These are phyloP conservation scores for Chrysomallon squamiferum DNA, from an alignment of 1,140 invertebrate genomes.

Conservation along the genomic window DNA sequence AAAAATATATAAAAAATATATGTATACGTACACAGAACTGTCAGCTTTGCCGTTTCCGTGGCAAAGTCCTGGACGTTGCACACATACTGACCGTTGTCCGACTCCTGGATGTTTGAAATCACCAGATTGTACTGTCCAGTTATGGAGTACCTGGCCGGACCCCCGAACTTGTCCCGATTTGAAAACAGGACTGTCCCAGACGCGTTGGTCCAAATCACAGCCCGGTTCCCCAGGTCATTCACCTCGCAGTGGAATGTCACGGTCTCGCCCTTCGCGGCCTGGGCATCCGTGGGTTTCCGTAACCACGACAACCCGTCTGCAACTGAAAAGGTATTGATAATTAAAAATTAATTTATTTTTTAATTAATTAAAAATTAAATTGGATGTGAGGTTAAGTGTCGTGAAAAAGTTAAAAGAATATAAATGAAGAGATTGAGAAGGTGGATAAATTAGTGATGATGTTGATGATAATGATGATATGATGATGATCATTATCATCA, in stretches of 20 bases:
- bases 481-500: too few species aligned
- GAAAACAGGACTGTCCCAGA: not conserved
- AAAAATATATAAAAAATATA: too few species aligned
- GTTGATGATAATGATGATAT: too few species aligned
- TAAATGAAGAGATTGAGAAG: too few species aligned
- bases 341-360: too few species aligned
- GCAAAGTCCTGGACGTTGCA: constrained; percentile 7
- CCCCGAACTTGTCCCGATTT: not conserved
- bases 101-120: not conserved
- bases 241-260: constrained; percentile 1
- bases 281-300: not conserved
- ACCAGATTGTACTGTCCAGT: not conserved
- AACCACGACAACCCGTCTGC: not conserved
- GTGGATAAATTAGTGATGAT: too few species aligned
- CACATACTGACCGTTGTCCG: not conserved
- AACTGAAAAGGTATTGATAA: too few species aligned
- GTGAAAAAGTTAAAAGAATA: too few species aligned
- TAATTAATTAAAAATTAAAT: too few species aligned
- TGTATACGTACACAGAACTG: constrained; percentile 7
- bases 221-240: not conserved
- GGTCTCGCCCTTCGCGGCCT: not conserved
- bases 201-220: not conserved
- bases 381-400: too few species aligned
- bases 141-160: not conserved
- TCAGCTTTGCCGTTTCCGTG: constrained; percentile 14